A percentile compares a stretch with the other conserved stretches of the same genome.
phyloP scores from a whole-genome alignment of 2,888 invertebrate genomes.

The Gastracanthus pulcherrimus region DNA sequence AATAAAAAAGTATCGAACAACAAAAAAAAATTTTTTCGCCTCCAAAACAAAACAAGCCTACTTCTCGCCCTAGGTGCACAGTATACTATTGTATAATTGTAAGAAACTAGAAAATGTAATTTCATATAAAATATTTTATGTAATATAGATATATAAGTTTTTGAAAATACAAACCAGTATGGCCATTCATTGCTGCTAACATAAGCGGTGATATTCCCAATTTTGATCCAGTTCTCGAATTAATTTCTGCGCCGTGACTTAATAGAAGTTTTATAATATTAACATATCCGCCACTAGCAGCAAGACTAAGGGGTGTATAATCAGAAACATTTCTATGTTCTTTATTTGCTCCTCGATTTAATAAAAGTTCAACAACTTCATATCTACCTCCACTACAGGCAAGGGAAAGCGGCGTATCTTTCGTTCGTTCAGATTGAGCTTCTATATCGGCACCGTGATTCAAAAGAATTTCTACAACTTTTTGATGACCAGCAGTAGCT shows the following conservation, averaged over 20 bases:
- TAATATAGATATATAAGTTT: background rate
- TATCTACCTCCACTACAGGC: constrained; percentile 98
- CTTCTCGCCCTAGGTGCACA: no score
- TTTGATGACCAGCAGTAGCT: constrained; percentile 96
- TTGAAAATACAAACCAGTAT: constrained; percentile 80
- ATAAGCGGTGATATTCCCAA: constrained; percentile 99
- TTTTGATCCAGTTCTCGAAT: constrained; percentile 97
- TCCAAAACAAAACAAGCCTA: no score
- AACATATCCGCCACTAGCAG: constrained; percentile 98
- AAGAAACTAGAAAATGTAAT: no score
- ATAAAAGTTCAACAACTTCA: constrained; percentile 95
- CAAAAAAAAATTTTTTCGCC: background rate
- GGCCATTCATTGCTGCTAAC: constrained; percentile 99
- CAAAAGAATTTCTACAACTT: constrained; percentile 94
- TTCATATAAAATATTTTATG: no score
- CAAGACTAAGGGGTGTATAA: constrained; percentile 98
- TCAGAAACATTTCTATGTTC: constrained; percentile 99
- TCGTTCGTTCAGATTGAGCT: constrained; percentile 98
- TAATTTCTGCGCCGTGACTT: constrained; percentile 97
- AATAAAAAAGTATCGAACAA: background rate
- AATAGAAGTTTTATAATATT: constrained; percentile 97
- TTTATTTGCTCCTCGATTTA: constrained; percentile 95
- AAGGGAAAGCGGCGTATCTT: constrained; percentile 97
- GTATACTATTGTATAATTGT: no score
- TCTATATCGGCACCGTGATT: constrained; percentile 98